Evolutionary conservation across 2,797 vertebrate genomes (phyloP).

Genomic region (Micromesistius poutassou): DNA sequence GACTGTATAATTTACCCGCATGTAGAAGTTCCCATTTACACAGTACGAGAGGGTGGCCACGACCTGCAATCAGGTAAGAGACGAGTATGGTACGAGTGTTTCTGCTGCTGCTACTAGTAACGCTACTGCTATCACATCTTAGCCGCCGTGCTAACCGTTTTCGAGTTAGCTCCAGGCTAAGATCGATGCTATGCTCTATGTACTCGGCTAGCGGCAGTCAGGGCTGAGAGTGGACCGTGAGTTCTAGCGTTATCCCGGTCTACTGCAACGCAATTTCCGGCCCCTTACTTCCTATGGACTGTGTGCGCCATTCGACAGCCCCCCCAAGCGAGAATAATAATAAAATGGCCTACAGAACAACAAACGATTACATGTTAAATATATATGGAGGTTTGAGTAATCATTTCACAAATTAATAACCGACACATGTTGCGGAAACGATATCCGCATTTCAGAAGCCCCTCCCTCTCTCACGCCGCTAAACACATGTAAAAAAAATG

Average conservation of each 20-base stretch:
- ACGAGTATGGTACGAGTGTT: constrained; percentile 10
- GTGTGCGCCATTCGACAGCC: not conserved
- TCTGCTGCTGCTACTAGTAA: constrained; percentile 20
- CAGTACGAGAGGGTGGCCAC: constrained; percentile 35
- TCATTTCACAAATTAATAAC: not conserved
- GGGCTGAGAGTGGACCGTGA: not conserved
- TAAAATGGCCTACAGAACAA: not conserved
- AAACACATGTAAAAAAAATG: not conserved
- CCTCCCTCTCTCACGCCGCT: not conserved
- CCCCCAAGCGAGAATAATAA: not conserved
- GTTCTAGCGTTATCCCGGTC: not conserved
- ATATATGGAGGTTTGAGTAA: not conserved
- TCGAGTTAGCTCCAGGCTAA: constrained; percentile 44
- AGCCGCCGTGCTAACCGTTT: constrained; percentile 3
- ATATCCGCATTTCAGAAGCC: not conserved
- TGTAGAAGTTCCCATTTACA: constrained; percentile 4
- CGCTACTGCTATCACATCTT: constrained; percentile 15
- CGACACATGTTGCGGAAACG: not conserved
- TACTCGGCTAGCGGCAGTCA: not conserved
- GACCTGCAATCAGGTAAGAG: constrained; percentile 60
- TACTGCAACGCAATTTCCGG: not conserved
- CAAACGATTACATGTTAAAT: not conserved
- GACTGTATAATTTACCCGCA: constrained; percentile 16
- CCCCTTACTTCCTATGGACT: not conserved
- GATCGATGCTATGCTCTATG: constrained; percentile 29